Conservation (phyloP, 2,888 invertebrate species). For the Halictus ligatus region DNA sequence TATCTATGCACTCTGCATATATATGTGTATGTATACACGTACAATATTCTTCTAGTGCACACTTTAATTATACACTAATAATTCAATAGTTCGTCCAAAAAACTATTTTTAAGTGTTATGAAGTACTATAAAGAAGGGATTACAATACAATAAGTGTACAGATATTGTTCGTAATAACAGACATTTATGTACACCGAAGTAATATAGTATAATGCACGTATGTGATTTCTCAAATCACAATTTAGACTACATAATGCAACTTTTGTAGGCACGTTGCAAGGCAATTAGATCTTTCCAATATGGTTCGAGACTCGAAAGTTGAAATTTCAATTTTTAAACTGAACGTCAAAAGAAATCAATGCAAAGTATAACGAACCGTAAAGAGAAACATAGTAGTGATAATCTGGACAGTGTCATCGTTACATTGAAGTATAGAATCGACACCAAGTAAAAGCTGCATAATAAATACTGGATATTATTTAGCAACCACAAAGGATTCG, state of each 20-base stretch:
- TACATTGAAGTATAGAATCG: conserved; percentile 22
- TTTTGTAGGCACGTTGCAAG: conserved; percentile 64
- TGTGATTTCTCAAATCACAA: conserved; percentile 38
- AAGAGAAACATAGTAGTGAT: conserved; percentile 14
- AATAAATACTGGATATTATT: conserved; percentile 54
- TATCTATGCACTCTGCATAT: conserved; percentile 57
- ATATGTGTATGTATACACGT: conserved; percentile 54
- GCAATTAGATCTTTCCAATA: conserved; percentile 48
- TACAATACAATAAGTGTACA: conserved; percentile 51
- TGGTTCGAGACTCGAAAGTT: conserved; percentile 6
- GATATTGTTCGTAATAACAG: conserved; percentile 53
- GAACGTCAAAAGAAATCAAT: not conserved
- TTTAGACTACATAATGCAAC: conserved; percentile 66
- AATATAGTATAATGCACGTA: conserved; percentile 37
- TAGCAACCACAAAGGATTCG: conserved; percentile 30
- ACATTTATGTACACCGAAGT: conserved; percentile 55
- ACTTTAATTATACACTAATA: conserved; percentile 10
- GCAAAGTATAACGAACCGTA: not conserved
- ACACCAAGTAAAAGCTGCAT: conserved; percentile 66
- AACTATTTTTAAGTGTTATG: conserved; percentile 34
- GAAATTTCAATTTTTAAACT: not conserved
- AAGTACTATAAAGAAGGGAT: conserved; percentile 30
- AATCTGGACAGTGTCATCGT: not conserved
- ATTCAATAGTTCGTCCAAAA: conserved; percentile 14
- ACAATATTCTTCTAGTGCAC: conserved; percentile 53